These are phyloP conservation scores for Apomyelois bistriatella DNA, from an alignment of 2,888 invertebrate genomes.

Conservation along the genomic window DNA sequence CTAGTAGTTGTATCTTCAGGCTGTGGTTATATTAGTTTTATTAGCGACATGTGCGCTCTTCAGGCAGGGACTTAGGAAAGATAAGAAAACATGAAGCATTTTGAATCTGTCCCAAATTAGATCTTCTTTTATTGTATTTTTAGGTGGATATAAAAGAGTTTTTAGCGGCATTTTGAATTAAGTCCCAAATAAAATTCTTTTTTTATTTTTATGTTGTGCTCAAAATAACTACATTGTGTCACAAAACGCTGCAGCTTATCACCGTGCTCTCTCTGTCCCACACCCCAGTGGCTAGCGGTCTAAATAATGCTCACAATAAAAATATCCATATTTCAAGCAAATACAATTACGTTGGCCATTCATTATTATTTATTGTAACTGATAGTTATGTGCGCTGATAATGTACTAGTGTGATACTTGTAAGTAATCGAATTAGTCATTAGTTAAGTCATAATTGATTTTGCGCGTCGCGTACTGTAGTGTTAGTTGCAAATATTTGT, in stretches of 20 bases:
- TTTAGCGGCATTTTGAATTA: too few relatives aligned
- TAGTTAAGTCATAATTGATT: not conserved
- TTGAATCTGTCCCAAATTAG: too few relatives aligned
- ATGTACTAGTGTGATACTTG: not conserved
- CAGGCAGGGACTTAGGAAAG: too few relatives aligned
- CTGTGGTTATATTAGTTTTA: not conserved
- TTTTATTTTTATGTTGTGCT: too few relatives aligned
- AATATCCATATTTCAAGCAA: constrained; percentile 12
- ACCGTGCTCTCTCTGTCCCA: not conserved
- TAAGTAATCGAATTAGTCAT: constrained; percentile 5
- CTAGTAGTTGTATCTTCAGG: not conserved
- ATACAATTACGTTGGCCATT: constrained; percentile 1
- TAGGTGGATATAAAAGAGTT: too few relatives aligned
- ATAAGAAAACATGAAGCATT: too few relatives aligned
- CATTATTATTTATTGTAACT: constrained; percentile 8
- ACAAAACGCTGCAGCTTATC: not conserved
- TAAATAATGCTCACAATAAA: constrained; percentile 9
- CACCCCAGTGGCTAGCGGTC: constrained; percentile 4
- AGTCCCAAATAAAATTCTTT: not conserved
- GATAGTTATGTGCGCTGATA: not conserved
- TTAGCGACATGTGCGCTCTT: too few relatives aligned
- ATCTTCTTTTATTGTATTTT: too few relatives aligned
- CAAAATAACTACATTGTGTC: not conserved
- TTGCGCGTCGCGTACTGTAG: not conserved
- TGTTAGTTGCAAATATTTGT: not conserved